Base-by-base conservation (phyloP, 2,797 vertebrate species). In the Pipistrellus pipistrellus region DNA sequence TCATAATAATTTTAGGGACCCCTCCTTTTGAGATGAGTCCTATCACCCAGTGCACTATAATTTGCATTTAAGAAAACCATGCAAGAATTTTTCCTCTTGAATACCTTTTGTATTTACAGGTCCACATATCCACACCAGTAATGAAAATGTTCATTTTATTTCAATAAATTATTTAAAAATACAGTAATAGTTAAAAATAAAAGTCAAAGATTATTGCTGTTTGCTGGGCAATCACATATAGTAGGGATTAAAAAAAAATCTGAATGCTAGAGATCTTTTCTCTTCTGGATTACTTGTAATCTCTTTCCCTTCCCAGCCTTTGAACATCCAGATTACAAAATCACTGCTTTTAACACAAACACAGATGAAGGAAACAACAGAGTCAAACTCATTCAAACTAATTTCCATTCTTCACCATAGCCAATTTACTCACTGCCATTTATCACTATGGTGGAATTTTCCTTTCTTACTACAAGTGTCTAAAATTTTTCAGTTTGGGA, bases 271-370 rank as follows among this genome's bases (percentile, higher is more conserved):
- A 44, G 32, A 95, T 4, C 20, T 78, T 59, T 88, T 77, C 55
- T 30, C 23, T 66, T 93, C 72, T 64, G 82, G 30, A 88, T 78
- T 86, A 69, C 73, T 51, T 93, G 30, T 88, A 21, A 53, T 72
- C 21, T 11, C 30, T 71, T 93, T 90, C 25, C n/a, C 88, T 68
- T 88, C 73, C n/a, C 17, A 89, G 66, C 13, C 12, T 66, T 85
- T 44, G 66, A 80, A 89, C n/a, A 76, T 44, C 30, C 44, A 95
- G n/a, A 85, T 71, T 46, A 69, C 62, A 69, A 91, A 94, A 88
- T 92, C 9, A 81, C 35, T 71, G 69, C 68, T 92, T 83, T 38
- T 80, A 94, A 53, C 18, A 75, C 66, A 73, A 92, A 92, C 11
- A 68, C 38, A 88, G 53, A 90, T 35, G 41, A 85, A 93, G 30